Base-by-base conservation (phyloP, 2,888 invertebrate genomes). In the Eulithis prunata region DNA sequence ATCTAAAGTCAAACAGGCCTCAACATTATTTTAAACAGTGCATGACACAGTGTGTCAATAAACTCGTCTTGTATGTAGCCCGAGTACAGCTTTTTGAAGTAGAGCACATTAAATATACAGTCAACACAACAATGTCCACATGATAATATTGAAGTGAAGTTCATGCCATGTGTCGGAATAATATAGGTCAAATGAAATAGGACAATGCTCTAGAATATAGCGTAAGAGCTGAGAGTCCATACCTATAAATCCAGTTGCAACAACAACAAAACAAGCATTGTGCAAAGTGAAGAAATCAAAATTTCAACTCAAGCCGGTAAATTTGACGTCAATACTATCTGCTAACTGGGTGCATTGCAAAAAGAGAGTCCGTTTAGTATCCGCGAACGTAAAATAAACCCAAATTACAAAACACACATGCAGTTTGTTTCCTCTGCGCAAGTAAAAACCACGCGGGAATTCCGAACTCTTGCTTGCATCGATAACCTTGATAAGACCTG, bases 391-490 rank as follows among this genome's bases (percentile, higher is more conserved):
- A 75, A 79, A 75, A 75, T 71, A 73, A 64, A 71, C 69, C 71
- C 76, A 77, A 76, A 72, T 70, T 76, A 74, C 73, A 75, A 74
- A 74, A 72, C 70, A 73, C 73, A 6, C 32, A 70, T 70, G 66
- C 63, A 68, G 13, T 54, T 80, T 78, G 78, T 83, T 84, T 84
- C 75, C 73, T 75, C 71, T 74, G 75, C 77, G 75, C 72, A 77
- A 85, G 85, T 83, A 84, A 84, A 85, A 79, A 78, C 78, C 68
- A 71, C 69, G 71, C 67, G 85, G 85, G 81, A 85, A 80, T 82
- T 82, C 85, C 85, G 64, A 71, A 57, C 58, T 53, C 57, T 74
- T 69, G 69, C 57, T 74, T 69, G 69, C 70, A 70, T 63, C 66
- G 68, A 74, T 75, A 77, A 75, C 72, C 71, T 71, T 54, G 45